phyloP scores from a whole-genome alignment of 2,888 invertebrate genomes.

The Drosophila stalkeri region DNA sequence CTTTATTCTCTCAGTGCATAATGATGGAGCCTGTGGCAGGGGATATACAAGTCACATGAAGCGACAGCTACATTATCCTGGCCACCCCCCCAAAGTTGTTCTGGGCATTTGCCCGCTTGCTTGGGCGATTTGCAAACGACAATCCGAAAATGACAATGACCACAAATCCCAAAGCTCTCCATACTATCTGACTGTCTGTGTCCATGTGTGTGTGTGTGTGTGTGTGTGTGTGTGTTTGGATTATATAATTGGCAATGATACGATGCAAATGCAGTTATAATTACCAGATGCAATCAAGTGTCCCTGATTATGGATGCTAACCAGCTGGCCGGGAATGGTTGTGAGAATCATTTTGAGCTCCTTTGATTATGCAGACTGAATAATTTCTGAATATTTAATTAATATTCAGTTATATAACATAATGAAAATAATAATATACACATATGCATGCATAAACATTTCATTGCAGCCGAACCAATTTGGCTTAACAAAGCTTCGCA shows the following conservation, averaged over 20 bases:
- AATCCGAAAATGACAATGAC: constrained; percentile 29
- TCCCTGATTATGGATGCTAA: constrained; percentile 29
- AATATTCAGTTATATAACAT: constrained; percentile 16
- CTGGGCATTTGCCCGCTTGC: constrained; percentile 8
- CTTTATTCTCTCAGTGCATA: not conserved
- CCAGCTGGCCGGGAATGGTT: constrained; percentile 29
- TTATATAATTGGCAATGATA: constrained; percentile 30
- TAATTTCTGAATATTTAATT: constrained; percentile 45
- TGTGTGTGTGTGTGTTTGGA: not conserved
- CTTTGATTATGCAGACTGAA: constrained; percentile 54
- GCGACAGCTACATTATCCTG: constrained; percentile 14
- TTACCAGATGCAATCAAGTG: constrained; percentile 61
- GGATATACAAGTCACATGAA: not conserved
- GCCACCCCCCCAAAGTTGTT: constrained; percentile 17
- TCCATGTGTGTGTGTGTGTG: not conserved
- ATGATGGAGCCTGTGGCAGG: not conserved
- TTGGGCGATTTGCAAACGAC: constrained; percentile 13
- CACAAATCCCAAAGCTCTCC: constrained; percentile 17
- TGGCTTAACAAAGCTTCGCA: not conserved
- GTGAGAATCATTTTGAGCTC: constrained; percentile 32
- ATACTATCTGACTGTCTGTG: not conserved
- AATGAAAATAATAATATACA: constrained; percentile 10
- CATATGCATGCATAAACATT: constrained; percentile 4
- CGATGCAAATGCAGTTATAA: constrained; percentile 56
- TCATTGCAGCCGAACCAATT: not conserved